Evolutionary conservation across 2,888 invertebrate genomes (phyloP).

Genomic region (Himalopsyche tibetana): DNA sequence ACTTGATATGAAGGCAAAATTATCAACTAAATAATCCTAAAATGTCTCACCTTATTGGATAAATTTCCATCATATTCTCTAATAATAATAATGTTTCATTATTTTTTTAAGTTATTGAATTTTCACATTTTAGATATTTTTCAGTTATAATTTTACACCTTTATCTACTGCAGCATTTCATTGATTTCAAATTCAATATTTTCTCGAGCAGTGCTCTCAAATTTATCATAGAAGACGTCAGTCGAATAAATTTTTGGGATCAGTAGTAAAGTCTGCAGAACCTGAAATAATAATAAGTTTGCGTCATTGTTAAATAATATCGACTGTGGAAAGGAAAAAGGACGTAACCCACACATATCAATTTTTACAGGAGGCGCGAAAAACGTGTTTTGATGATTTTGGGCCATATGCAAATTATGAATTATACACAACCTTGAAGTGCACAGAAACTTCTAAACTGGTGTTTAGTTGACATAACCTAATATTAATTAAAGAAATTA

Average conservation of each 20-base stretch:
- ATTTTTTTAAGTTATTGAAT: slow-evolving; percentile 39
- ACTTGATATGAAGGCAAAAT: slow-evolving; percentile 40
- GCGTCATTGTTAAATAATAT: no score
- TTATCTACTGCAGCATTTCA: slow-evolving; percentile 50
- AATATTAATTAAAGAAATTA: no score
- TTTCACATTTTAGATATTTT: slow-evolving; percentile 35
- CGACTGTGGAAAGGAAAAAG: no score
- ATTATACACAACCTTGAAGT: no score
- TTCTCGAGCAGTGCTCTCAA: slow-evolving; percentile 62
- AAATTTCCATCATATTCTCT: background rate
- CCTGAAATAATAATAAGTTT: slow-evolving; percentile 52
- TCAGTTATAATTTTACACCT: background rate
- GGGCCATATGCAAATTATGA: no score
- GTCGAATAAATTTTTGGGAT: slow-evolving; percentile 63
- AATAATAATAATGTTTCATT: slow-evolving; percentile 11
- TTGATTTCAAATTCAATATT: slow-evolving; percentile 64
- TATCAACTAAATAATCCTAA: slow-evolving; percentile 35
- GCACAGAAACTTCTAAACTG: no score
- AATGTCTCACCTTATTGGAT: background rate
- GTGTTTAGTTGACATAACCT: no score
- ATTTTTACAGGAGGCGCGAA: no score
- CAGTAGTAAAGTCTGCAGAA: slow-evolving; percentile 62
- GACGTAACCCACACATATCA: no score
- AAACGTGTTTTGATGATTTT: no score
- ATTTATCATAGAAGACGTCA: slow-evolving; percentile 58